phyloP scores from a whole-genome alignment of 2,888 invertebrate species.

The Cataglyphis cursor region DNA sequence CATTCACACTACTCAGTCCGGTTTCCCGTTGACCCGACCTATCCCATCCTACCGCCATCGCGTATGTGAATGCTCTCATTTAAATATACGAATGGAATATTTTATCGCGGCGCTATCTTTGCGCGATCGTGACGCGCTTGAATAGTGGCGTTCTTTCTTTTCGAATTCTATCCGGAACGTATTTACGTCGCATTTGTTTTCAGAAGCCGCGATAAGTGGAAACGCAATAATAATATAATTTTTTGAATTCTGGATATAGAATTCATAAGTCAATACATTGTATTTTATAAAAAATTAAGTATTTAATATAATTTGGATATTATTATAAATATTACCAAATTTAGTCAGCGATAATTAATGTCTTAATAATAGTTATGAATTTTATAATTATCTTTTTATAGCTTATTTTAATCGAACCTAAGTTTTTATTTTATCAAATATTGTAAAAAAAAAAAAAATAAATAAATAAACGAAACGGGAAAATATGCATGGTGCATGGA shows the following conservation, averaged over 20 bases:
- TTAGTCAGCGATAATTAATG: not conserved
- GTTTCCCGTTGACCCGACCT: constrained; percentile 30
- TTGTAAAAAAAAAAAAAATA: not conserved
- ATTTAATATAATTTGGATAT: not conserved
- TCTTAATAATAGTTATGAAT: not conserved
- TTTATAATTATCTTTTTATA: not conserved
- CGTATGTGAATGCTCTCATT: constrained; percentile 45
- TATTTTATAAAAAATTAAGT: not conserved
- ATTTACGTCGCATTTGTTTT: constrained; percentile 1
- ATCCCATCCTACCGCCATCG: constrained; percentile 18
- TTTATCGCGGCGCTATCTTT: constrained; percentile 36
- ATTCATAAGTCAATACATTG: not conserved
- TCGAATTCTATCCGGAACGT: not conserved
- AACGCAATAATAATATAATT: not conserved
- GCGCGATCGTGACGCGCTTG: constrained; percentile 15
- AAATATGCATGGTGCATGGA: not conserved
- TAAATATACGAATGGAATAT: constrained; percentile 52
- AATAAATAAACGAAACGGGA: not conserved
- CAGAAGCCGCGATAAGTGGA: not conserved
- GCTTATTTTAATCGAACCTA: not conserved
- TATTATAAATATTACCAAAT: not conserved
- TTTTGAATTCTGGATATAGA: not conserved
- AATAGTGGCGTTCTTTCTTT: constrained; percentile 11
- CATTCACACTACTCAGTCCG: constrained; percentile 39
- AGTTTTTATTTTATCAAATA: not conserved